These are phyloP conservation scores for Pelodytes ibericus DNA, from an alignment of 2,797 vertebrate species.

Conservation along the genomic window DNA sequence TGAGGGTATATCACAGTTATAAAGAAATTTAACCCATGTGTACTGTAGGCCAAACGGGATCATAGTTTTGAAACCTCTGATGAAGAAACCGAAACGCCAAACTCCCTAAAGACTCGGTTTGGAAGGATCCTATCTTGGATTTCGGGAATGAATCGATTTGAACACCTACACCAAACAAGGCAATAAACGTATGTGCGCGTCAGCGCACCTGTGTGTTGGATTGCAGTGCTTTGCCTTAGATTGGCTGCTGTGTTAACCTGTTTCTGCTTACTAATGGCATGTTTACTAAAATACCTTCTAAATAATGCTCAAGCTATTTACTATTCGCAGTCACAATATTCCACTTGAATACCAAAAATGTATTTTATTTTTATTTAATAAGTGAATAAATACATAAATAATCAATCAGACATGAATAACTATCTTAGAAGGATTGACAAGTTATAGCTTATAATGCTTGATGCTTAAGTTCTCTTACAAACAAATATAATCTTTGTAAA, in stretches of 20 bases:
- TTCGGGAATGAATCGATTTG: slow-evolving; percentile 68
- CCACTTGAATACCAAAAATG: too few relatives aligned
- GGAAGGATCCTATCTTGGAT: slow-evolving; percentile 80
- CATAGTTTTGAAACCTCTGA: slow-evolving; percentile 67
- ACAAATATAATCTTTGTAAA: too few relatives aligned
- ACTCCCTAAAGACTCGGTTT: slow-evolving; percentile 74
- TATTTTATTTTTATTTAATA: too few relatives aligned
- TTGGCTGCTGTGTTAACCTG: slow-evolving; percentile 52
- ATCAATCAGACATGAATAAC: too few relatives aligned
- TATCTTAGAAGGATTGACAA: too few relatives aligned
- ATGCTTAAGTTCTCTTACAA: too few relatives aligned
- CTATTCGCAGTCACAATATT: too few relatives aligned
- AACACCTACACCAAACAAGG: slow-evolving; percentile 79
- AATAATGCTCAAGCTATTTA: too few relatives aligned
- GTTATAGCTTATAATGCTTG: too few relatives aligned
- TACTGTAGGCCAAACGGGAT: slow-evolving; percentile 65
- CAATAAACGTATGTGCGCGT: slow-evolving; percentile 73
- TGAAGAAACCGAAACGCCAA: slow-evolving; percentile 70
- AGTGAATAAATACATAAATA: too few relatives aligned
- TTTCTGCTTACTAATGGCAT: too few relatives aligned
- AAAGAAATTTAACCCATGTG: slow-evolving; percentile 35
- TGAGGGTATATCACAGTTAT: neutral
- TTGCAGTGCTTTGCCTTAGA: slow-evolving; percentile 13
- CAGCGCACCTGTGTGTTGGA: slow-evolving; percentile 64
- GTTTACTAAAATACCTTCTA: too few relatives aligned